These are phyloP conservation scores for Sus scrofa DNA, from an alignment of 2,113 vertebrate genomes.

Conservation along the genomic window T2T-Sscrofa CM000812.6:83316001-83316500, in stretches of 20 bases:
- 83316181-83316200: neutral
- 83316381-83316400: neutral
- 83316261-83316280: slow-evolving; percentile 1
- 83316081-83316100: no score
- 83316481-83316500: neutral
- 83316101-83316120: slow-evolving; percentile 35
- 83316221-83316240: neutral
- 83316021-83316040: no score
- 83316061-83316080: no score
- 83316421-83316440: slow-evolving; percentile 40
- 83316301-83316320: neutral
- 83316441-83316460: slow-evolving; percentile 50
- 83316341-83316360: slow-evolving; percentile 8
- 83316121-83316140: neutral
- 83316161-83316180: neutral
- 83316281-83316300: neutral
- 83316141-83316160: slow-evolving; percentile 59
- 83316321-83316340: neutral
- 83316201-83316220: slow-evolving; percentile 51
- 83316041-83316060: no score
- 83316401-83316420: neutral
- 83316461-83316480: neutral
- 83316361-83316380: slow-evolving; percentile 7
- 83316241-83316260: slow-evolving; percentile 20
- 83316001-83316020: no score